A percentile compares a stretch with the other conserved stretches of the same genome.
Evolutionary conservation across 2,113 vertebrate species (phyloP).

Genomic region (Poeciliopsis turrubarensis): DNA sequence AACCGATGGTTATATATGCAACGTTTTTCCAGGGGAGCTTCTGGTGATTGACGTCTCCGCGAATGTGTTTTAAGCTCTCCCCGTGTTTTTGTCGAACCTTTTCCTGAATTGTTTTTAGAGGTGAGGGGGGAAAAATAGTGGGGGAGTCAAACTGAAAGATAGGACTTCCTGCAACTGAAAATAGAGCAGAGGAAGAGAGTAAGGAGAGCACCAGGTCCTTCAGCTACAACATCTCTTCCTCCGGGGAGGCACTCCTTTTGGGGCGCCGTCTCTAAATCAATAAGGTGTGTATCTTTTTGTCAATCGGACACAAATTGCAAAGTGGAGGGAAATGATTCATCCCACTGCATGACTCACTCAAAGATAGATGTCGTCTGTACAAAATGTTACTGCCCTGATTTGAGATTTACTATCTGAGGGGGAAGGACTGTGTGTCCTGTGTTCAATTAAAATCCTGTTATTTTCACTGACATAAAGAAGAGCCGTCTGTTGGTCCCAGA

Average conservation of each 20-base stretch:
- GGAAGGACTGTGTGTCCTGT: no score
- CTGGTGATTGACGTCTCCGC: neutral
- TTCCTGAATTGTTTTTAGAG: neutral
- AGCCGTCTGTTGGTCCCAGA: no score
- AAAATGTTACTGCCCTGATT: no score
- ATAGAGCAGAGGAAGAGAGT: neutral
- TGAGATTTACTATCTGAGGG: no score
- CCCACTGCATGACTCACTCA: neutral
- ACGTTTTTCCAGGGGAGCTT: constrained; percentile 12
- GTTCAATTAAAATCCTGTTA: no score
- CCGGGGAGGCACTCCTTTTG: neutral
- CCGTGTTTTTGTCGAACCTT: neutral
- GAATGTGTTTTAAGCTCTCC: neutral
- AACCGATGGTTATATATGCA: neutral
- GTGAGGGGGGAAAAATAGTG: no score
- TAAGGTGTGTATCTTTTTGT: neutral
- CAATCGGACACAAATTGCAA: neutral
- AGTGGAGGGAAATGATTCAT: neutral
- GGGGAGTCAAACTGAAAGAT: no score
- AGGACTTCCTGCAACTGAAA: neutral
- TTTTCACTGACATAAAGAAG: no score
- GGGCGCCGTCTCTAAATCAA: neutral
- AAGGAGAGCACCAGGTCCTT: neutral
- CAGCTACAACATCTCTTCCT: neutral
- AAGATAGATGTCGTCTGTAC: no score